Evolutionary conservation across 2,888 invertebrate genomes (phyloP).

Genomic region (Drosophila macrospina): DNA sequence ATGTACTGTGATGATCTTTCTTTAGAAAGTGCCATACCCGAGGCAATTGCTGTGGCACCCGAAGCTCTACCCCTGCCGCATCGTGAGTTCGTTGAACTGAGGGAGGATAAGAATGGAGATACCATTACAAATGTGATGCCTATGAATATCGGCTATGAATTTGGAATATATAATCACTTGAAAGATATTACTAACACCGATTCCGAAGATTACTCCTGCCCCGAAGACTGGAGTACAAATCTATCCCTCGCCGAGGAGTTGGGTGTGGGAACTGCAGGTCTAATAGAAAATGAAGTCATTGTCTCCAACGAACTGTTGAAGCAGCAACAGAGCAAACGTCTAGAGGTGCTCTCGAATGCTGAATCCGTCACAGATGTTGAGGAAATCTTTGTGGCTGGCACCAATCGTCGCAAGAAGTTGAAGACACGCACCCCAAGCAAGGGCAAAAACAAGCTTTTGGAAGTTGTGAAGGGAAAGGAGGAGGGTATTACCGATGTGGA

Average conservation of each 20-base stretch:
- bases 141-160: slow-evolving; percentile 83
- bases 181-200: slow-evolving; percentile 85
- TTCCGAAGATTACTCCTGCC: slow-evolving; percentile 83
- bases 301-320: slow-evolving; percentile 81
- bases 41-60: slow-evolving; percentile 47
- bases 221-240: slow-evolving; percentile 72
- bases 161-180: slow-evolving; percentile 80
- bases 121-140: slow-evolving; percentile 86
- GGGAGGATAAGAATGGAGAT: slow-evolving; percentile 84
- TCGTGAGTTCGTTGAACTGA: slow-evolving; percentile 85
- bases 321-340: slow-evolving; percentile 73
- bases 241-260: slow-evolving; percentile 54
- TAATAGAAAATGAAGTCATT: slow-evolving; percentile 79
- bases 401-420: slow-evolving; percentile 82
- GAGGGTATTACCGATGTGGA: slow-evolving; percentile 84
- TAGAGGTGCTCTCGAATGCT: slow-evolving; percentile 76
- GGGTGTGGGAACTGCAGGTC: slow-evolving; percentile 39
- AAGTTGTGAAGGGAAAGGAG: slow-evolving; percentile 59
- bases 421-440: slow-evolving; percentile 81
- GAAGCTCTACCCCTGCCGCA: slow-evolving; percentile 84
- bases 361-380: slow-evolving; percentile 86
- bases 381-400: slow-evolving; percentile 84
- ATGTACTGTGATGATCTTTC: slow-evolving; percentile 75
- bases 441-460: slow-evolving; percentile 78
- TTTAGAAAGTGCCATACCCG: slow-evolving; percentile 27